A percentile compares a stretch with the other conserved stretches of the same genome.
phyloP scores from a whole-genome alignment of 2,888 invertebrate genomes.

The Teinopalpus imperialis region DNA sequence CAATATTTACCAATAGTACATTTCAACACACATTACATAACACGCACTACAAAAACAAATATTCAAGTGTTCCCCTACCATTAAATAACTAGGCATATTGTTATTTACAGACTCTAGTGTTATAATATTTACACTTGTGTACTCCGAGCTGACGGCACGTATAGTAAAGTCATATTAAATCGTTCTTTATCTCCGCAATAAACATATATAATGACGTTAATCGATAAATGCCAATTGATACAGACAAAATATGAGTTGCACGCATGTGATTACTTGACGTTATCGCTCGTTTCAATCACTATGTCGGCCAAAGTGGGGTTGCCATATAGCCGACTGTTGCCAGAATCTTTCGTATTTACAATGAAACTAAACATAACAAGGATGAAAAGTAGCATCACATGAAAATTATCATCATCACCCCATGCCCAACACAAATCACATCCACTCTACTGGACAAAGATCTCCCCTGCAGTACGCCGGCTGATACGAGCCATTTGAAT shows the following conservation, averaged over 20 bases:
- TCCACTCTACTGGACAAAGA: too few species aligned
- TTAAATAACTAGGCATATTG: background rate
- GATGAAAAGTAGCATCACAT: too few species aligned
- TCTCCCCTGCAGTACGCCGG: too few species aligned
- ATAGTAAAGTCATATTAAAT: constrained; percentile 13
- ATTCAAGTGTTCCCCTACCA: too few species aligned
- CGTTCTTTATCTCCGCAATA: constrained; percentile 19
- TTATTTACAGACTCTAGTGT: background rate
- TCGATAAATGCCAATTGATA: constrained; percentile 24
- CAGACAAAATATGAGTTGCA: constrained; percentile 18
- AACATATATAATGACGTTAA: constrained; percentile 25
- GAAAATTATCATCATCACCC: too few species aligned
- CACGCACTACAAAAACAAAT: too few species aligned
- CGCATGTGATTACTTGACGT: constrained; percentile 11
- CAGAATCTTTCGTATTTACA: background rate
- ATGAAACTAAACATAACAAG: too few species aligned
- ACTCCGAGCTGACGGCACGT: background rate
- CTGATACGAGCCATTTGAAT: too few species aligned
- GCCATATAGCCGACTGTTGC: background rate
- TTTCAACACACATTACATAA: too few species aligned
- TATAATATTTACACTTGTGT: too few species aligned
- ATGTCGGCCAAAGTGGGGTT: constrained; percentile 7
- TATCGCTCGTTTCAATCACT: constrained; percentile 10
- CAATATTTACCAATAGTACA: too few species aligned
- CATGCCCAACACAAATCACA: too few species aligned